A percentile compares a stretch with the other conserved stretches of the same genome.
These are phyloP conservation scores for Calliphora vomitoria DNA, from an alignment of 2,888 invertebrate species.

Conservation along the genomic window DNA sequence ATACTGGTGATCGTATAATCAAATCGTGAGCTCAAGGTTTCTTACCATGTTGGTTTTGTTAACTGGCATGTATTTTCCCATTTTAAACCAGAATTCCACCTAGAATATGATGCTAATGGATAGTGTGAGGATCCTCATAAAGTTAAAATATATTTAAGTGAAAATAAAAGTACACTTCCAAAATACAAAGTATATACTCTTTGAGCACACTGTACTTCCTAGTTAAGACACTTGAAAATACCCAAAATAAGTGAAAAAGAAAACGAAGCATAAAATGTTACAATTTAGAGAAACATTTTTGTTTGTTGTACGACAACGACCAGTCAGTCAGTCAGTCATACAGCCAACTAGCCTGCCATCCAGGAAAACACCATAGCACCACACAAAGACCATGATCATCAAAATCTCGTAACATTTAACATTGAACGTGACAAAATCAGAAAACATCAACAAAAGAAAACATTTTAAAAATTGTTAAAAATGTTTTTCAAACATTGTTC, in stretches of 20 bases:
- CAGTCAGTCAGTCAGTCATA: constrained; percentile 6
- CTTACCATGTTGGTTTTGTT: too few relatives aligned
- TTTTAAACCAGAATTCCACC: too few relatives aligned
- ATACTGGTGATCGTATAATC: too few relatives aligned
- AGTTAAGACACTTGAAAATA: constrained; percentile 44
- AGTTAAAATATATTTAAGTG: too few relatives aligned
- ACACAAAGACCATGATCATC: constrained; percentile 75
- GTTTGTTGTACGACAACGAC: constrained; percentile 33
- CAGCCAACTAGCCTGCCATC: constrained; percentile 12
- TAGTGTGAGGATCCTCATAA: too few relatives aligned
- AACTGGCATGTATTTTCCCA: too few relatives aligned
- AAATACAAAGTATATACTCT: neutral
- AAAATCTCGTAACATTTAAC: constrained; percentile 78
- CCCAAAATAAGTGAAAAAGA: constrained; percentile 10
- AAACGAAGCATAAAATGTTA: constrained; percentile 53
- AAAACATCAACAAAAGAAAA: constrained; percentile 77
- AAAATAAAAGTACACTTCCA: too few relatives aligned
- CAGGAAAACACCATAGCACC: constrained; percentile 46
- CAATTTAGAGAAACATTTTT: constrained; percentile 50
- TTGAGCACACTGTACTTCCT: constrained; percentile 35
- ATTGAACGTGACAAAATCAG: constrained; percentile 83
- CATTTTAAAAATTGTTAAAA: constrained; percentile 58
- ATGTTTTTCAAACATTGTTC: constrained; percentile 57
- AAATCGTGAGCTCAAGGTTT: too few relatives aligned
- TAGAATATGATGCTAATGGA: too few relatives aligned